A percentile compares a stretch with the other conserved stretches of the same genome.
These are phyloP conservation scores for Ardeotis arabs DNA, from an alignment of 2,113 vertebrate genomes.

Conservation along the genomic window DNA sequence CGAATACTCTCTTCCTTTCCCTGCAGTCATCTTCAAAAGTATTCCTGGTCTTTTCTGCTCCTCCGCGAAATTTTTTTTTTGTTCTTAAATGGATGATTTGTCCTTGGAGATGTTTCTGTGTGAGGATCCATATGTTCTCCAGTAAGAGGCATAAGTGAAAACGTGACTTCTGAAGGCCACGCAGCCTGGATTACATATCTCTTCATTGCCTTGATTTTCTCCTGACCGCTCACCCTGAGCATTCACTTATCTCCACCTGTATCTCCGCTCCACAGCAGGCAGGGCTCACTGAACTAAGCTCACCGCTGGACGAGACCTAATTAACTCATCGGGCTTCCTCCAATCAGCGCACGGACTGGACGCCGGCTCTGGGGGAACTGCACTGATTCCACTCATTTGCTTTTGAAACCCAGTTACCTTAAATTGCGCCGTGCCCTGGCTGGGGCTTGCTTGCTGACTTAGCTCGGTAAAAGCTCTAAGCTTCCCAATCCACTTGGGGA, in stretches of 20 bases:
- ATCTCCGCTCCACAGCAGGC: neutral
- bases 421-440: neutral
- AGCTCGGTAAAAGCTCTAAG: neutral
- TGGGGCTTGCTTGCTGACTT: neutral
- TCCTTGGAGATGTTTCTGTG: neutral
- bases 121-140: neutral
- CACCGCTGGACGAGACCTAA: neutral
- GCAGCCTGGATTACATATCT: neutral
- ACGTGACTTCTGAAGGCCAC: neutral
- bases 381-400: neutral
- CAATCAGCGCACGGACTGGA: too few species aligned
- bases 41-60: neutral
- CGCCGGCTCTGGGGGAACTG: neutral
- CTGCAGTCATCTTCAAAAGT: neutral
- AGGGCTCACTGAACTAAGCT: neutral
- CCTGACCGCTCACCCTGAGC: neutral
- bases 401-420: neutral
- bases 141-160: neutral
- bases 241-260: neutral
- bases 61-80: neutral
- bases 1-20: neutral
- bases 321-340: neutral
- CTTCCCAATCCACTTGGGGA: neutral
- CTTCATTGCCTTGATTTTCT: neutral
- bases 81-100: neutral